Conservation (phyloP, 2,888 invertebrate species). For the Hypolimnas misippus region DNA sequence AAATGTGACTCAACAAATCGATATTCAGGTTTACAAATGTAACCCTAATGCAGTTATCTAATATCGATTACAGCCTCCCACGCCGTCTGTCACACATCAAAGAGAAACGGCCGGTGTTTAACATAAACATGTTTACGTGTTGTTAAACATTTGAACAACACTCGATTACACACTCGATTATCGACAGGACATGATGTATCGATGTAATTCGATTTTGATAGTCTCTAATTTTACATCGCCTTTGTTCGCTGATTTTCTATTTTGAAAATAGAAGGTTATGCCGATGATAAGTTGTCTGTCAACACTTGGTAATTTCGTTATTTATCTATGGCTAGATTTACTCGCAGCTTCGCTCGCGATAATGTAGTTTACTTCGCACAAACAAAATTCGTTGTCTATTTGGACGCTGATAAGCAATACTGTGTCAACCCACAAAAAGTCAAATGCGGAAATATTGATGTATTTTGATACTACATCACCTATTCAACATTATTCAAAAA, state of each 20-base stretch:
- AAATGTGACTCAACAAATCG: slow-evolving; percentile 63
- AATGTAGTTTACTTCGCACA: no score
- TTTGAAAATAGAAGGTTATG: not conserved
- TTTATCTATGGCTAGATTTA: not conserved
- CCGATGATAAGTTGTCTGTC: slow-evolving; percentile 1
- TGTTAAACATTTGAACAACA: slow-evolving; percentile 34
- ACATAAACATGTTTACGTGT: slow-evolving; percentile 43
- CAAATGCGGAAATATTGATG: no score
- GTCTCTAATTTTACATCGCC: slow-evolving; percentile 20
- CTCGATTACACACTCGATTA: slow-evolving; percentile 4
- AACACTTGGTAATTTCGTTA: not conserved
- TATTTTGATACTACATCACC: no score
- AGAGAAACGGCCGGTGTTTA: slow-evolving; percentile 39
- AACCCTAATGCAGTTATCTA: slow-evolving; percentile 74
- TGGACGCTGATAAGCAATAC: no score
- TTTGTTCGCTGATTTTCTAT: not conserved
- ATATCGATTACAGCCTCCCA: slow-evolving; percentile 74
- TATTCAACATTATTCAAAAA: no score
- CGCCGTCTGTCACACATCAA: slow-evolving; percentile 65
- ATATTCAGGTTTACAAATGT: slow-evolving; percentile 66
- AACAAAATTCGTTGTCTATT: no score
- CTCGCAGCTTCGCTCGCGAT: no score
- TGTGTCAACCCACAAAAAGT: no score
- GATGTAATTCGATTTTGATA: slow-evolving; percentile 28
- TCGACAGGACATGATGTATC: slow-evolving; percentile 30